phyloP scores from a whole-genome alignment of 2,797 vertebrate genomes.

The Myotis myotis region DNA sequence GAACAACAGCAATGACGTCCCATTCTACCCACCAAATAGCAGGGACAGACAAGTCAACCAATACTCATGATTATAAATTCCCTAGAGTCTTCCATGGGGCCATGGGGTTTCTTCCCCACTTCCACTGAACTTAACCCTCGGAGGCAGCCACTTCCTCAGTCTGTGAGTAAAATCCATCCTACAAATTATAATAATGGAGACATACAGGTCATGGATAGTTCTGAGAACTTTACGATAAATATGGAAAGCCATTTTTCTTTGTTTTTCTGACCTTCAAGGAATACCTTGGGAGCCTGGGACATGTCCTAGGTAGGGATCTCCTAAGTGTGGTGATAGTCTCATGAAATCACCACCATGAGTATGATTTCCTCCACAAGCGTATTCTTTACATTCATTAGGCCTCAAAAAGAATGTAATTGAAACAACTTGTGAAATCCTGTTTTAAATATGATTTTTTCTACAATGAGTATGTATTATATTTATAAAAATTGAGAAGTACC shows the following conservation, averaged over 20 bases:
- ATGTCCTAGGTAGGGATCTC: neutral
- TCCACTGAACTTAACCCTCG: neutral
- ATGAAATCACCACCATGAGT: neutral
- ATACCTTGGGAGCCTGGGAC: neutral
- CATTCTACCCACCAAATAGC: neutral
- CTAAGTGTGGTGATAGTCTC: neutral
- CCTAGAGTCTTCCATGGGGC: neutral
- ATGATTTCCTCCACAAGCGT: accelerated
- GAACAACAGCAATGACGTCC: neutral
- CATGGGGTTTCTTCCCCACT: neutral
- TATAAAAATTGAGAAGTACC: neutral
- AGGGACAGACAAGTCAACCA: neutral
- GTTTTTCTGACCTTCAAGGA: constrained; percentile 18
- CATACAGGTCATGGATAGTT: neutral
- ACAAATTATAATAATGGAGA: neutral
- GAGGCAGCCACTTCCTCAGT: neutral
- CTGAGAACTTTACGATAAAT: neutral
- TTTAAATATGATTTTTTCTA: neutral
- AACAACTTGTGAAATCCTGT: neutral
- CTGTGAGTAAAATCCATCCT: neutral
- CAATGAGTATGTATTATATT: neutral
- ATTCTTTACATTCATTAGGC: neutral
- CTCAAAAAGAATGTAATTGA: neutral
- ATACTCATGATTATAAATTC: neutral
- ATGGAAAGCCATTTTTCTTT: neutral